Evolutionary conservation across 2,113 vertebrate species (phyloP).

Genomic region (Jaculus jaculus): DNA sequence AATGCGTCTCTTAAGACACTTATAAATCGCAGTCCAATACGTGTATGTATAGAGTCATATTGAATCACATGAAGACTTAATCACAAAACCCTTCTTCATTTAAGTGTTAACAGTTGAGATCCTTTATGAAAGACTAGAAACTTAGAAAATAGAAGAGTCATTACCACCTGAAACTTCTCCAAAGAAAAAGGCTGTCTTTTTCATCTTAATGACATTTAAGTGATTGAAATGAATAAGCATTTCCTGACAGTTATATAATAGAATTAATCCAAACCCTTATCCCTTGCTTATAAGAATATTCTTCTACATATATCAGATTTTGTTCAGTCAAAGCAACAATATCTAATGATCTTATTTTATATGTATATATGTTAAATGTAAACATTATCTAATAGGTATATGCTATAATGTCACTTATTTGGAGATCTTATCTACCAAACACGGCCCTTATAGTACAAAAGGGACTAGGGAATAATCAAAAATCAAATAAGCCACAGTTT

Average conservation of each 20-base stretch:
- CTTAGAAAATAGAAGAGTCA: conserved; percentile 34
- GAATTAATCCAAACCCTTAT: conserved; percentile 31
- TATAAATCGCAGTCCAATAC: conserved; percentile 53
- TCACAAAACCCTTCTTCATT: conserved; percentile 56
- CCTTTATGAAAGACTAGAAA: conserved; percentile 57
- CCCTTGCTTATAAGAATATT: conserved; percentile 16
- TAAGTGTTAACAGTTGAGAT: conserved; percentile 52
- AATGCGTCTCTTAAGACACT: conserved; percentile 53
- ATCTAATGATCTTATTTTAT: neutral
- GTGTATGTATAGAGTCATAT: conserved; percentile 6
- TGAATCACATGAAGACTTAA: conserved; percentile 60
- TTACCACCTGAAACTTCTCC: conserved; percentile 24
- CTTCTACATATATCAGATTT: neutral
- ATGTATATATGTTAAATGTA: neutral
- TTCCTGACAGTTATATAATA: conserved; percentile 42
- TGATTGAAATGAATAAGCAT: conserved; percentile 38
- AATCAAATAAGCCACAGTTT: neutral
- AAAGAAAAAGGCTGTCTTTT: conserved; percentile 37
- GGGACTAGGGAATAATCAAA: conserved; percentile 1
- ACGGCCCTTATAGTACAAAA: conserved; percentile 25
- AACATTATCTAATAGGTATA: neutral
- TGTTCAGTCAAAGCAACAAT: conserved; percentile 36
- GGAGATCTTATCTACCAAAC: neutral
- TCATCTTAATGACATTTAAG: conserved; percentile 38
- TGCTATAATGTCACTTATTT: neutral